These are phyloP conservation scores for Rhombomys opimus DNA, from an alignment of 2,113 vertebrate genomes.

Conservation along the genomic window DNA sequence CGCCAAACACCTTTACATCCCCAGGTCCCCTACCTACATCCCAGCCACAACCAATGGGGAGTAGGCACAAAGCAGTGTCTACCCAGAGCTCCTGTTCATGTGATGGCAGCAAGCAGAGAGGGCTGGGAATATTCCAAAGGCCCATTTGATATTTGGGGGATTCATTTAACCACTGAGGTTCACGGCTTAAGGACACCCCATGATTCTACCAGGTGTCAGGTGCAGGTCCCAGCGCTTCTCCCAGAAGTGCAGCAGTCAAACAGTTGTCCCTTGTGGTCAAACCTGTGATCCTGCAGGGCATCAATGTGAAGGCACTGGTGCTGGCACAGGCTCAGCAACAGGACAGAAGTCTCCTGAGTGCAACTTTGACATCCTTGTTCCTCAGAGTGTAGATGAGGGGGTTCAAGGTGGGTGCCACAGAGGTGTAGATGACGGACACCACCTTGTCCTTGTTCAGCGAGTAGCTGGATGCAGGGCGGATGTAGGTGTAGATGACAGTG, in stretches of 20 bases:
- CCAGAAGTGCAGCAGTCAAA: background rate
- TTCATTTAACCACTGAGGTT: background rate
- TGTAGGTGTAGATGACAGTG: slow-evolving; percentile 62
- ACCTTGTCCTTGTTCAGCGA: slow-evolving; percentile 61
- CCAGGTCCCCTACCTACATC: background rate
- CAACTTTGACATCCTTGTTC: slow-evolving; percentile 53
- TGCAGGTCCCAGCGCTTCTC: background rate
- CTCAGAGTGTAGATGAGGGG: slow-evolving; percentile 46
- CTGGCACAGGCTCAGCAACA: background rate
- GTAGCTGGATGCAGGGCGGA: slow-evolving; percentile 62
- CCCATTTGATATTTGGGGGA: background rate
- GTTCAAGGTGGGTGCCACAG: slow-evolving; percentile 67
- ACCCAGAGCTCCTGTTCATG: background rate
- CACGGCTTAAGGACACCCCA: background rate
- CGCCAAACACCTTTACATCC: background rate
- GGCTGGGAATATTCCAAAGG: background rate
- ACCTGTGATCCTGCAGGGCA: background rate
- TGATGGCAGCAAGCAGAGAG: background rate
- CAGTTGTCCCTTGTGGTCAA: background rate
- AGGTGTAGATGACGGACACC: slow-evolving; percentile 68
- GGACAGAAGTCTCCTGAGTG: background rate
- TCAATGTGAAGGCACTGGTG: background rate
- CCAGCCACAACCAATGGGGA: background rate
- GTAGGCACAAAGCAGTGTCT: background rate
- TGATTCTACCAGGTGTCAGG: no score